Evolutionary conservation across 2,797 vertebrate species (phyloP), one percentile per base, ranked within the genome.

Genomic region (Neosalanx taihuensis): DNA sequence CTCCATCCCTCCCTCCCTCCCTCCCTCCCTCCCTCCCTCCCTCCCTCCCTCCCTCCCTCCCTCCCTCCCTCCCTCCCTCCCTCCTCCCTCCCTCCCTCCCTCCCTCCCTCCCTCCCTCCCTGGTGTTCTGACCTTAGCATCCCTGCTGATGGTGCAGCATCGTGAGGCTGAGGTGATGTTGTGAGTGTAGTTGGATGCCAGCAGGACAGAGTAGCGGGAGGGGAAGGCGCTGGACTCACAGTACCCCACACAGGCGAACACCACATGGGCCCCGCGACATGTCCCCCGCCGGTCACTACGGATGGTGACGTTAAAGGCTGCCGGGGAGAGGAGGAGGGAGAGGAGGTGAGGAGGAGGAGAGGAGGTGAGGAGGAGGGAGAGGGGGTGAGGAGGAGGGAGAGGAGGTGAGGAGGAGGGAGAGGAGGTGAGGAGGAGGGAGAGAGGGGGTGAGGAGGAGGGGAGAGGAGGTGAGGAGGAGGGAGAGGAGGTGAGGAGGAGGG

Each of bases 191-290:
- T 92, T 92, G 67, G 95, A 96, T 33, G 95, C 96, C 83, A 91
- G 86, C 81, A 95, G 89, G 58, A 97, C 94, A 0, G 95, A 95
- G 87, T 94, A 93, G 33, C 94, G 91, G 31, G 95, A 96, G 0
- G 96, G 95, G 77, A 97, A 97, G 63, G 96, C 95, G 0, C 94
- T 95, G 74, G 96, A 97, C 81, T 97, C 95, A 0, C 96, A 97
- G 89, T 95, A 92, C 49, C 95, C 96, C 64, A 96, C 95, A 6
- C 96, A 97, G 62, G 95, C 95, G 35, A 94, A 87, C n/a, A 94
- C 91, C 70, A 91, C 75, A 1, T 93, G 92, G 66, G 89, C 90
- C 53, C 95, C 94, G 71, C 88, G 91, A 73, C 95, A 96, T 0
- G 92, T 95, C 17, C 94, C 92, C 0, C 85, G 90, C 0, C 76